phyloP scores from a whole-genome alignment of 2,113 vertebrate genomes.

The Pleuronectes platessa region DNA sequence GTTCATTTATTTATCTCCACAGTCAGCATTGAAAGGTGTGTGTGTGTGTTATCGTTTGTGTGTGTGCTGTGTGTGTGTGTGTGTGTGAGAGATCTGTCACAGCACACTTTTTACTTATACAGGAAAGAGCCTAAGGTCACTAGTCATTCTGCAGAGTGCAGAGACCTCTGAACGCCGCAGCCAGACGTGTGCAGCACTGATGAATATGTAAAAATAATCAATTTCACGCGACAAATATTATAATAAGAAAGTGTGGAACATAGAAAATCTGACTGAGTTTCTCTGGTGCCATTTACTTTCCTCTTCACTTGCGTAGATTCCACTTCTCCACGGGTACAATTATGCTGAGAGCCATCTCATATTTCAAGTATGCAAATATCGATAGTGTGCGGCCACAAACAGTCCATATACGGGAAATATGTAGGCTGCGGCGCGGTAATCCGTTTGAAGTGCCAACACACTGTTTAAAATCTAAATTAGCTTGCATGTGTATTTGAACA shows the following conservation, averaged over 20 bases:
- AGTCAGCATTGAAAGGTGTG: conserved; percentile 69
- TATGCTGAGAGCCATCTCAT: conserved; percentile 75
- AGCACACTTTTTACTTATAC: conserved; percentile 48
- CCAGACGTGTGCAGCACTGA: conserved; percentile 13
- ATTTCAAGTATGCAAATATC: conserved; percentile 78
- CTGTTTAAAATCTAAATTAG: conserved; percentile 65
- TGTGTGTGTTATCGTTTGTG: conserved; percentile 1
- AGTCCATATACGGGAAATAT: conserved; percentile 53
- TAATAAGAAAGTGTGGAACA: conserved; percentile 63
- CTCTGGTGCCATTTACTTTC: conserved; percentile 58
- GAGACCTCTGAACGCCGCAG: conserved; percentile 37
- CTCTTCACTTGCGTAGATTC: conserved; percentile 56
- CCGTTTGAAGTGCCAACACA: conserved; percentile 55
- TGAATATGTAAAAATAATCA: conserved; percentile 68
- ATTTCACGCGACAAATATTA: conserved; percentile 56
- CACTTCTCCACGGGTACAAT: conserved; percentile 69
- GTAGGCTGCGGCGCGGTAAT: conserved; percentile 47
- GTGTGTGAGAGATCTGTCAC: conserved; percentile 50
- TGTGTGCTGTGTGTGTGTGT: neutral
- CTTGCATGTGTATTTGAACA: conserved; percentile 51
- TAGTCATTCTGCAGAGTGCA: conserved; percentile 10
- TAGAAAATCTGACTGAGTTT: conserved; percentile 53
- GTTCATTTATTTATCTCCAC: conserved; percentile 82
- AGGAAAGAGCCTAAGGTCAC: conserved; percentile 59
- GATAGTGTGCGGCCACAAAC: conserved; percentile 53